Conservation (phyloP, 2,113 vertebrate genomes). For the Carassius gibelio region DNA sequence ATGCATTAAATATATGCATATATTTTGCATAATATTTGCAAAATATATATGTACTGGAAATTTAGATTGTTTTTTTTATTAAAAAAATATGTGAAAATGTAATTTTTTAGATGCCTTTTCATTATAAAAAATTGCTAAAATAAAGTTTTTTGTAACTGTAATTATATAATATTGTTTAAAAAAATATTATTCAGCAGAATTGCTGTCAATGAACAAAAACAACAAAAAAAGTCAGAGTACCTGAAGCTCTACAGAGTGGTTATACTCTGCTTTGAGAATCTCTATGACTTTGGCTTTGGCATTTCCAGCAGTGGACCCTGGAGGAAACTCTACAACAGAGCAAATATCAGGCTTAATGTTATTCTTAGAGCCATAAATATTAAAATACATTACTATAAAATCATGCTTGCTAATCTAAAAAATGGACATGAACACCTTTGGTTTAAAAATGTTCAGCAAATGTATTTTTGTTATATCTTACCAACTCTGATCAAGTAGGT, state of each 20-base stretch:
- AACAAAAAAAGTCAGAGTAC: slow-evolving; percentile 68
- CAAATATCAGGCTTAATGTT: neutral
- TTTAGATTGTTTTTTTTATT: neutral
- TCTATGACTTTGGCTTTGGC: slow-evolving; percentile 85
- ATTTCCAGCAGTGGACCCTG: slow-evolving; percentile 81
- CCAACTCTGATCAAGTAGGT: slow-evolving; percentile 84
- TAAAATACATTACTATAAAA: neutral
- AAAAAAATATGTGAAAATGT: neutral
- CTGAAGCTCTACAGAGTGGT: slow-evolving; percentile 88
- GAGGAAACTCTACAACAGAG: slow-evolving; percentile 79
- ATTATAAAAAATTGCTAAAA: neutral
- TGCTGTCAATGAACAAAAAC: neutral
- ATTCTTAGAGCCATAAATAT: neutral
- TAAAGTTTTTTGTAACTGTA: neutral
- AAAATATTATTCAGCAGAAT: neutral
- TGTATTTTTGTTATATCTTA: slow-evolving; percentile 65
- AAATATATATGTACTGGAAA: neutral
- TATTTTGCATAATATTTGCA: no score
- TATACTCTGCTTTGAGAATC: slow-evolving; percentile 85
- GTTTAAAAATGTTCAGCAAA: neutral
- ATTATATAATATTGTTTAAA: neutral
- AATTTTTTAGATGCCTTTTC: neutral
- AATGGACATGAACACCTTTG: neutral
- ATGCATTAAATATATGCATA: neutral
- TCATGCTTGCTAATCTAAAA: neutral